These are phyloP conservation scores for Sprattus sprattus DNA, from an alignment of 2,113 vertebrate species.

Conservation along the genomic window DNA sequence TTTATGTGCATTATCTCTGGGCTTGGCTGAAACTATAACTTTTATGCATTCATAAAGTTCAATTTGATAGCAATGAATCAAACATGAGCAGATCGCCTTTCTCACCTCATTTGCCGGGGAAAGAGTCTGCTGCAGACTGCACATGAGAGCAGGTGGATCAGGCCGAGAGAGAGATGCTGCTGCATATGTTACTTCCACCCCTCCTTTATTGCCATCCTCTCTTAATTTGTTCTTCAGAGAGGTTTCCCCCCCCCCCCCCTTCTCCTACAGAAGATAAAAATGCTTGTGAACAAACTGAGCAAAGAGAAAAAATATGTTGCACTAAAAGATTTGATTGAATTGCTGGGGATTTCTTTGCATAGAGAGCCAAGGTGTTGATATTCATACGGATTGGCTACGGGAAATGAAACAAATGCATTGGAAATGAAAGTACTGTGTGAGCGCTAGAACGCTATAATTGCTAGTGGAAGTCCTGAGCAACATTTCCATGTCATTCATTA, in stretches of 20 bases:
- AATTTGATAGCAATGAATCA: slow-evolving; percentile 76
- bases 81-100: slow-evolving; percentile 65
- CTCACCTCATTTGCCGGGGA: slow-evolving; percentile 79
- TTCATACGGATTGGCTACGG: not conserved
- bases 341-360: not conserved
- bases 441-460: not conserved
- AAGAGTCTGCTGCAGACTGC: slow-evolving; percentile 87
- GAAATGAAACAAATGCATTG: not conserved
- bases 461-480: slow-evolving; percentile 1
- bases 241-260: not conserved
- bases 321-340: slow-evolving; percentile 1
- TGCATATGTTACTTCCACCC: slow-evolving; percentile 8
- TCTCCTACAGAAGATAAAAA: not conserved
- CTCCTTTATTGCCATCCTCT: not conserved
- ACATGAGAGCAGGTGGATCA: slow-evolving; percentile 84
- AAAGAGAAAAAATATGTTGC: not conserved
- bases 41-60: slow-evolving; percentile 80
- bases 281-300: not conserved
- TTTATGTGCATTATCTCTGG: slow-evolving; percentile 81
- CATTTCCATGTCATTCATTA: slow-evolving; percentile 15
- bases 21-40: slow-evolving; percentile 78
- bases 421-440: not conserved
- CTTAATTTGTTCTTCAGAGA: slow-evolving; percentile 1
- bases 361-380: not conserved
- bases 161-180: slow-evolving; percentile 59